Base-by-base conservation (phyloP, 2,888 invertebrate genomes). In the Drosophila pegasa region DNA sequence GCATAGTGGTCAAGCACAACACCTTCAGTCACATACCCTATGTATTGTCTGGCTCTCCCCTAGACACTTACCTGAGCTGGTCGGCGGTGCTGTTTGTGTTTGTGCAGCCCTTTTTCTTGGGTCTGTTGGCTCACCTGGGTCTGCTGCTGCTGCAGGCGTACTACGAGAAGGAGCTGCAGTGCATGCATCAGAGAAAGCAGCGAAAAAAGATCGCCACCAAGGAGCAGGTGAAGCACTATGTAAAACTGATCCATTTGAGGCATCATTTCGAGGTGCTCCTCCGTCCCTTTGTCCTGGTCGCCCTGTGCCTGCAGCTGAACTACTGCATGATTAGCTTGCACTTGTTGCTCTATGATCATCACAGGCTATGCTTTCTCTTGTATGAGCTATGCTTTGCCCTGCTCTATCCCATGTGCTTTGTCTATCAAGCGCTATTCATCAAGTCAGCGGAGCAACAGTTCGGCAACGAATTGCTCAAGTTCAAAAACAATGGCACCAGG, bases 101-200 rank as follows among this genome's bases (percentile, higher is more conserved):
- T 8, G 7, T 86, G 27, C 87, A 86, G 16, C 68, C 87, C 0
- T 20, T 80, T 8, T 5, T 80, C 1, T 27, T 81, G 5, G 20
- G 20, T 3, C 0, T 67, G 0, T 2, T 52, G 2, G 45, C 29
- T 0, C 60, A 80, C 7, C 7, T 80, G 50, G 75, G 65, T 2
- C 10, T 84, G 0, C 29, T 71, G 5, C 29, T 87, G 9, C n/a
- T 81, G 8, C 41, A 67, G 0, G 33, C 37, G 3, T 80, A 25
- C 25, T 83, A 74, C 38, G 40, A 40, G 8, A 47, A 67, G 14
- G 45, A 59, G 8, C 7, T 45, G 18, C 27, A 29, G 0, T 6
- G 14, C 1, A 6, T 38, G 0, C 2, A 40, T 1, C 3, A 8
- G 4, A 6, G 29, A 7, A 7, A 10, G 8, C 33, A 25, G n/a